Conservation (phyloP, 2,113 vertebrate species). For the Thermophis baileyi region DNA sequence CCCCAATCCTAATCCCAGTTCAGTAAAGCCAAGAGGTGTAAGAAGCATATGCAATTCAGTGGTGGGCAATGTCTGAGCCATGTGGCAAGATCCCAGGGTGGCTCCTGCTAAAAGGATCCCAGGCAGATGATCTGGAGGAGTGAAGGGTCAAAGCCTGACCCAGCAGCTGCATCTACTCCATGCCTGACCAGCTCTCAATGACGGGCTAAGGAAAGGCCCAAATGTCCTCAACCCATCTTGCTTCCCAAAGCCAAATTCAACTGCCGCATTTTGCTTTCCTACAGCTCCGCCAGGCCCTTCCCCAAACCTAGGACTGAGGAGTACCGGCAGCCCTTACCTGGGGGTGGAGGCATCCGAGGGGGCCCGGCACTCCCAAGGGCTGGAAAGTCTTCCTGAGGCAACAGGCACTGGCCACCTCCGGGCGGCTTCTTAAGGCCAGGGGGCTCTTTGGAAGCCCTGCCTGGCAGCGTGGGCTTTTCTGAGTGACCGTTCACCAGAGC, state of each 20-base stretch:
- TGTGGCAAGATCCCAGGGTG: not conserved
- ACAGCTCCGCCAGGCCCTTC: not conserved
- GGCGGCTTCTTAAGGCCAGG: constrained; percentile 67
- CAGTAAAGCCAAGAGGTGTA: not conserved
- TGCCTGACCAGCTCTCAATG: not conserved
- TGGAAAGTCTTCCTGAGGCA: constrained; percentile 88
- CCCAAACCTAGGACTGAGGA: not conserved
- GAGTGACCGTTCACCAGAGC: constrained; percentile 74
- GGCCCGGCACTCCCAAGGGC: constrained; percentile 76
- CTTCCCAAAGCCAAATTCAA: not conserved
- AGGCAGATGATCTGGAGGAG: not conserved
- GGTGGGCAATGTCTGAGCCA: too few species aligned
- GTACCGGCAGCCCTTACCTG: constrained; percentile 70
- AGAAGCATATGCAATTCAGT: not conserved
- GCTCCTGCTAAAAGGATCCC: not conserved
- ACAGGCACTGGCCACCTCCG: constrained; percentile 59
- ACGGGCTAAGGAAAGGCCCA: too few species aligned
- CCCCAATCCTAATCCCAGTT: not conserved
- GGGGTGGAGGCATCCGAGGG: constrained; percentile 87
- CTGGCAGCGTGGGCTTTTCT: constrained; percentile 61
- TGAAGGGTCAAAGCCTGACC: not conserved
- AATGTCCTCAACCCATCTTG: not conserved
- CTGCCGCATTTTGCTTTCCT: not conserved
- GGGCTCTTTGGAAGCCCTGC: constrained; percentile 63
- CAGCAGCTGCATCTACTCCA: not conserved